Percentiles rank a stretch among this genome's conserved stretches.
Conservation (phyloP, 2,888 invertebrate genomes). For the Stenodema calcarata region DNA sequence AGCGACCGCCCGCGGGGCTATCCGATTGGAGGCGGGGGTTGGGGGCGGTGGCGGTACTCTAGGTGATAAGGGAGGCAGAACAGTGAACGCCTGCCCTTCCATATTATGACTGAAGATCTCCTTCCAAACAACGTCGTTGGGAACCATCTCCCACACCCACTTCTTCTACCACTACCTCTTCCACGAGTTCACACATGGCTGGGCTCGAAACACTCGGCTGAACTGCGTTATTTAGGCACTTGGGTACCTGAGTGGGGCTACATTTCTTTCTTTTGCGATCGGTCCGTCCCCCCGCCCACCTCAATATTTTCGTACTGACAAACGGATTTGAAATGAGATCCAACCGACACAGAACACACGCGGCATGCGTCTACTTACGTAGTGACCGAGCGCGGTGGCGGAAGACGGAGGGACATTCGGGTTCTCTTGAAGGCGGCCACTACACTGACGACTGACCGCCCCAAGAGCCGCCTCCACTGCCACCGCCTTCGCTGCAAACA, state of each 20-base stretch:
- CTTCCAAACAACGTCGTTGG: background rate
- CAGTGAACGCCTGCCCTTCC: slow-evolving; percentile 55
- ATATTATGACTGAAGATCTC: slow-evolving; percentile 31
- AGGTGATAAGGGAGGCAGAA: slow-evolving; percentile 55
- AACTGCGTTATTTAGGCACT: background rate
- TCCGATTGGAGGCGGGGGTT: slow-evolving; percentile 55
- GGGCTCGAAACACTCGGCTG: background rate
- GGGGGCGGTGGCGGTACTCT: slow-evolving; percentile 56
- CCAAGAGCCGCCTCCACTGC: background rate
- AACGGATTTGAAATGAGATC: background rate
- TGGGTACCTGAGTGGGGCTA: background rate
- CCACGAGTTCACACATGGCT: slow-evolving; percentile 16
- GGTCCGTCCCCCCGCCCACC: background rate
- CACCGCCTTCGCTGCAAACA: background rate
- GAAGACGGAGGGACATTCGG: background rate
- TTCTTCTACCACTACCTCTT: background rate
- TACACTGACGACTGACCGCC: slow-evolving; percentile 23
- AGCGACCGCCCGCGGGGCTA: slow-evolving; percentile 55
- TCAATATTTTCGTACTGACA: background rate
- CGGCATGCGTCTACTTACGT: background rate
- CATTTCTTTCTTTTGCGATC: background rate
- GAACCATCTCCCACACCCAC: slow-evolving; percentile 20
- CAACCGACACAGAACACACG: background rate
- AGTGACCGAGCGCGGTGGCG: background rate
- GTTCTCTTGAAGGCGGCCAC: slow-evolving; percentile 10